phyloP scores from a whole-genome alignment of 1,140 invertebrate genomes.

The Drosophila chauvacae region DNA sequence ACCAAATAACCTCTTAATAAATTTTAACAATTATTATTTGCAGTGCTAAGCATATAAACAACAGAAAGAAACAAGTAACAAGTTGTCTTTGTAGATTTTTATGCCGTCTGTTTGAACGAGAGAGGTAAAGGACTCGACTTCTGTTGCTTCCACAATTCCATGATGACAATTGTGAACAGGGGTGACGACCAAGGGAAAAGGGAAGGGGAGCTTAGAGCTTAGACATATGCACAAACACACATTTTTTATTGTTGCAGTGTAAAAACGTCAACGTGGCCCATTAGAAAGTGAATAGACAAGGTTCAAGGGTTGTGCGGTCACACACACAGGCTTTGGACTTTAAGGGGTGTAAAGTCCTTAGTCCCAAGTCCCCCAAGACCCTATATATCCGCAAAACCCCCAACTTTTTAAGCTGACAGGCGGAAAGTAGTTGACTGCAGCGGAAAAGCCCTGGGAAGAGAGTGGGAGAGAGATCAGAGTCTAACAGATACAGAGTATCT shows the following conservation, averaged over 20 bases:
- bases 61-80: constrained; percentile 63
- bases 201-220: constrained; percentile 32
- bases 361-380: neutral
- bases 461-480: constrained; percentile 4
- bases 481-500: constrained; percentile 2
- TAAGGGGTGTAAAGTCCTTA: constrained; percentile 9
- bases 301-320: constrained; percentile 42
- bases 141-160: constrained; percentile 11
- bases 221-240: constrained; percentile 39
- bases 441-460: constrained; percentile 8
- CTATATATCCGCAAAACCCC: neutral
- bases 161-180: constrained; percentile 55
- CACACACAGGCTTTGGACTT: constrained; percentile 10
- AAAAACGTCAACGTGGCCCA: constrained; percentile 59
- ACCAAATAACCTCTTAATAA: neutral
- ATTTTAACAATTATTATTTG: neutral
- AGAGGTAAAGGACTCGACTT: constrained; percentile 37
- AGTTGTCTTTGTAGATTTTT: constrained; percentile 66
- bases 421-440: constrained; percentile 33
- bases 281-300: constrained; percentile 67
- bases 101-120: constrained; percentile 32
- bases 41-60: neutral
- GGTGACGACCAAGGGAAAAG: neutral
- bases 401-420: constrained; percentile 36
- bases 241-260: constrained; percentile 40